These are phyloP conservation scores for Amblyornis subalaris DNA, from an alignment of 2,113 vertebrate species.

Conservation along the genomic window DNA sequence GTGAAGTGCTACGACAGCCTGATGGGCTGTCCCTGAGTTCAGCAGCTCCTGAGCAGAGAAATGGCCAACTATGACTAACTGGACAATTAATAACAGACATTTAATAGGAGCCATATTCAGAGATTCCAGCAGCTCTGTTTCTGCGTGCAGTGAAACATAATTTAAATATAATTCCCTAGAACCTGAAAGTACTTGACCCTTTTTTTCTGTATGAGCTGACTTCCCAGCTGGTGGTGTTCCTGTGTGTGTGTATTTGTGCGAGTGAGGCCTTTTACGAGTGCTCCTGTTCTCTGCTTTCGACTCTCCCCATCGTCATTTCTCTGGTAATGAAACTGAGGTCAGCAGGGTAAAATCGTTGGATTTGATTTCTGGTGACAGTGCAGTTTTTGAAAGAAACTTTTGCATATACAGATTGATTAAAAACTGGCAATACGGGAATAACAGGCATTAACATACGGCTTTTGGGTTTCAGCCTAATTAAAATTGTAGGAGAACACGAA, in stretches of 20 bases:
- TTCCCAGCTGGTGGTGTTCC: background rate
- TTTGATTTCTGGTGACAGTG: background rate
- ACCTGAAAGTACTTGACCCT: background rate
- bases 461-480: background rate
- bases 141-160: background rate
- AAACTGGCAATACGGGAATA: background rate
- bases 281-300: background rate
- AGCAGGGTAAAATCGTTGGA: background rate
- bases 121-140: background rate
- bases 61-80: background rate
- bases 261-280: background rate
- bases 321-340: background rate
- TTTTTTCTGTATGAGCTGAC: background rate
- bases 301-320: background rate
- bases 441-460: background rate
- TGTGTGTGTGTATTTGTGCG: background rate
- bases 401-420: background rate
- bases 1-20: background rate
- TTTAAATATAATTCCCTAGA: background rate
- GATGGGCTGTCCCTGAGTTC: background rate
- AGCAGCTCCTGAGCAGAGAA: background rate
- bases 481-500: background rate
- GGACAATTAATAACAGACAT: background rate
- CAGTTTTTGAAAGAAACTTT: background rate
- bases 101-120: background rate